phyloP scores from a whole-genome alignment of 1,140 invertebrate genomes.

The Paraescarpia echinospica region DNA sequence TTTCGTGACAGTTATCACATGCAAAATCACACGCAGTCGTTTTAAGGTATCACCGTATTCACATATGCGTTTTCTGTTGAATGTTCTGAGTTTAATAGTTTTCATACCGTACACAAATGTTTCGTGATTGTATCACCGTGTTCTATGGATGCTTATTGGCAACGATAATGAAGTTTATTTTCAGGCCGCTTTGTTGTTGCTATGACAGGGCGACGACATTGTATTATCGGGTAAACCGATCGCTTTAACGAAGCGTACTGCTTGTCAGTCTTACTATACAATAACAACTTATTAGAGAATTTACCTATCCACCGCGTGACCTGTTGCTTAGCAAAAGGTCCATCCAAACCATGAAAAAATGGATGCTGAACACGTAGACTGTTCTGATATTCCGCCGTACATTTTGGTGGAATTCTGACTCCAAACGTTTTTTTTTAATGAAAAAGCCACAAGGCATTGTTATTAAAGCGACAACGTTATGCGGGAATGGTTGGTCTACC shows the following conservation, averaged over 20 bases:
- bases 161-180: neutral
- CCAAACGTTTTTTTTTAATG: too few species aligned
- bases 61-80: neutral
- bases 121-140: neutral
- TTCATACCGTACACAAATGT: neutral
- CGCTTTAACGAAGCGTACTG: neutral
- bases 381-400: too few species aligned
- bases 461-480: too few species aligned
- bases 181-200: neutral
- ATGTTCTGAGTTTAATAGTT: neutral
- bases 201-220: neutral
- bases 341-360: too few species aligned
- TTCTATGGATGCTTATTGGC: neutral
- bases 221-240: neutral
- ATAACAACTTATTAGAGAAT: neutral
- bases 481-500: too few species aligned
- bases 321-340: too few species aligned
- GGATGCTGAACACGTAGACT: too few species aligned
- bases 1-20: neutral
- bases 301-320: too few species aligned
- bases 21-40: neutral
- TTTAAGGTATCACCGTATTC: neutral
- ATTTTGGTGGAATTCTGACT: too few species aligned
- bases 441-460: too few species aligned
- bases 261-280: neutral